phyloP scores from a whole-genome alignment of 2,113 vertebrate genomes.

The Lota lota region DNA sequence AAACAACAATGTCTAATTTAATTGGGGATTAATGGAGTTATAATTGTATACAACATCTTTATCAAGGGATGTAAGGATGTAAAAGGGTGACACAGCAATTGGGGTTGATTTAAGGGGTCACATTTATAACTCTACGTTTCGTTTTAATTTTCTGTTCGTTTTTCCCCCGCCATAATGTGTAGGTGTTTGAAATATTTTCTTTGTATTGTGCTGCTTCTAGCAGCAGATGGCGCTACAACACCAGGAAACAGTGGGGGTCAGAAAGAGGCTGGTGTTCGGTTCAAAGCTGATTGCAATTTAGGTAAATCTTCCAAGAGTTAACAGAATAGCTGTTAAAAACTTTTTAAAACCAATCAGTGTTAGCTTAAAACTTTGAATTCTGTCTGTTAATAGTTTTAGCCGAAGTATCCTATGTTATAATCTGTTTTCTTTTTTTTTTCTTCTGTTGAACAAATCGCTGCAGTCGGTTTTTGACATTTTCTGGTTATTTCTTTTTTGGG shows the following conservation, averaged over 20 bases:
- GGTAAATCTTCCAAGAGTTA: constrained; percentile 61
- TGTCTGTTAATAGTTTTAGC: constrained; percentile 25
- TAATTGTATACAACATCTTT: too few species aligned
- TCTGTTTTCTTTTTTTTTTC: too few species aligned
- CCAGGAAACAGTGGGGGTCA: constrained; percentile 74
- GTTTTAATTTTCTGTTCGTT: constrained; percentile 19
- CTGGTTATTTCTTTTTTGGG: too few species aligned
- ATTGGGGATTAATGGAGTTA: too few species aligned
- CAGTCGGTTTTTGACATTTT: too few species aligned
- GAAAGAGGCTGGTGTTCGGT: constrained; percentile 74
- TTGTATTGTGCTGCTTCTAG: constrained; percentile 73
- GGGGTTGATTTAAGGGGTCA: too few species aligned
- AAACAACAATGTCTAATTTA: too few species aligned
- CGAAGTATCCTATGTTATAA: too few species aligned
- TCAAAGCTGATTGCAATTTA: constrained; percentile 78
- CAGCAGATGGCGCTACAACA: constrained; percentile 84
- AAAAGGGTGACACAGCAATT: too few species aligned
- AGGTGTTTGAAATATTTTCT: constrained; percentile 65
- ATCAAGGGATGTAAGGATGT: too few species aligned
- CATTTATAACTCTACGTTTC: too few species aligned
- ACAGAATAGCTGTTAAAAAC: constrained; percentile 49
- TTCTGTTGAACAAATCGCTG: too few species aligned
- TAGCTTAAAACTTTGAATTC: constrained; percentile 42
- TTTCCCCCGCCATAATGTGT: constrained; percentile 46
- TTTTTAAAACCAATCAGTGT: constrained; percentile 32